These are phyloP conservation scores for Cantharis rufa DNA, from an alignment of 2,888 invertebrate genomes.

Conservation along the genomic window DNA sequence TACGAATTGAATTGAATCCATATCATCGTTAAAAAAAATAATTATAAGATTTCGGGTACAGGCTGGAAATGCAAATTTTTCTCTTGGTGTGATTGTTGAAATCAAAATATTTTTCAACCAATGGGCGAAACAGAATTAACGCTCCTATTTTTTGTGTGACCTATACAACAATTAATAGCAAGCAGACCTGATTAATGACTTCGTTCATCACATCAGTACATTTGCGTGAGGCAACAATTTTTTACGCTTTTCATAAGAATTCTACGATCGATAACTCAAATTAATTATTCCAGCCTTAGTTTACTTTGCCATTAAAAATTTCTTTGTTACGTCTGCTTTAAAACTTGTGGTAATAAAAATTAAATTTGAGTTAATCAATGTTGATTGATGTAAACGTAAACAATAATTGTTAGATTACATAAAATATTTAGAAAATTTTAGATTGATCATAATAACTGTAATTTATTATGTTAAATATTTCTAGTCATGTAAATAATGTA, in stretches of 20 bases:
- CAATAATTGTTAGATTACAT: not conserved
- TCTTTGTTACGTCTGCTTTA: not conserved
- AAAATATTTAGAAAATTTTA: constrained; percentile 3
- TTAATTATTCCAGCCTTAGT: constrained; percentile 21
- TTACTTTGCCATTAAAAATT: not conserved
- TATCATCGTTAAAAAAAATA: not conserved
- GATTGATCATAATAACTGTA: constrained; percentile 14
- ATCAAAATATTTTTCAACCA: not conserved
- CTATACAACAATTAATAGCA: constrained; percentile 16
- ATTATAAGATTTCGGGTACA: too few relatives aligned
- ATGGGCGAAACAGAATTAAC: not conserved
- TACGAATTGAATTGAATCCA: not conserved
- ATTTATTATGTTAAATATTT: constrained; percentile 16
- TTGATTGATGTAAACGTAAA: not conserved
- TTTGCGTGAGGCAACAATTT: constrained; percentile 26
- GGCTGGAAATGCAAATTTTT: not conserved
- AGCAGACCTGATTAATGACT: constrained; percentile 27
- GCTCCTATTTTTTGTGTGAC: constrained; percentile 23
- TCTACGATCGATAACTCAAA: constrained; percentile 14
- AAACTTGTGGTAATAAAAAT: not conserved
- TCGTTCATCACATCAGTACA: constrained; percentile 15
- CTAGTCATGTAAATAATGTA: constrained; percentile 28
- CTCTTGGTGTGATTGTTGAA: not conserved
- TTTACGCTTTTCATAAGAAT: constrained; percentile 12
- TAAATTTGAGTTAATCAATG: not conserved